Percentiles rank a stretch among this genome's conserved stretches.
These are phyloP conservation scores for Tachysurus fulvidraco DNA, from an alignment of 2,113 vertebrate genomes.

Conservation along the genomic window DNA sequence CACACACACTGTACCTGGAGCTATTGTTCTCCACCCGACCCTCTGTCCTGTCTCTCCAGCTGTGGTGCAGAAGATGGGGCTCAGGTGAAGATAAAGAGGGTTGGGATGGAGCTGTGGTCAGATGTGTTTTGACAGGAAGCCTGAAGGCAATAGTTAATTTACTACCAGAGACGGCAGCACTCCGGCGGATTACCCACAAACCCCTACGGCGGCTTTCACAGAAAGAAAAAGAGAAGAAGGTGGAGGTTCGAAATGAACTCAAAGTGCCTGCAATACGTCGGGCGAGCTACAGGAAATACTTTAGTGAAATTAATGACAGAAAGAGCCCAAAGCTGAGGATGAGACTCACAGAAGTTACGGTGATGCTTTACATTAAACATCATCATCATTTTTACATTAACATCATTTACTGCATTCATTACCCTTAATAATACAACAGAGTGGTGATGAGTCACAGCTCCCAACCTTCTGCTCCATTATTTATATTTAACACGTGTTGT, in stretches of 20 bases:
- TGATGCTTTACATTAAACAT: no score
- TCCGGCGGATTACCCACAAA: neutral
- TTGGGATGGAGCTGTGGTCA: neutral
- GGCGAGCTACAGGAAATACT: no score
- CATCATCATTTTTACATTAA: no score
- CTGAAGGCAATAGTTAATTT: conserved; percentile 1
- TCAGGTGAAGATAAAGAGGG: neutral
- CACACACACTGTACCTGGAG: no score
- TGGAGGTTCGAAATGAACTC: neutral
- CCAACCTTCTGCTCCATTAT: neutral
- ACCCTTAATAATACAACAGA: no score
- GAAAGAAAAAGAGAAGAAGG: neutral
- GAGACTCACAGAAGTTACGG: no score
- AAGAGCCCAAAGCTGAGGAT: no score
- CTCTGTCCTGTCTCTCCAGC: neutral
- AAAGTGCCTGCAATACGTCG: neutral
- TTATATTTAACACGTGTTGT: neutral
- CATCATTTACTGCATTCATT: neutral
- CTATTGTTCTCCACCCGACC: neutral
- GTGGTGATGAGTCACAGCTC: neutral
- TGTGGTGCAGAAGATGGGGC: neutral
- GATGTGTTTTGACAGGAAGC: neutral
- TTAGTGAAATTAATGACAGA: no score
- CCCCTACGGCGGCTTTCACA: neutral
- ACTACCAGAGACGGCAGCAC: no score